These are phyloP conservation scores for Sus cebifrons DNA, from an alignment of 2,797 vertebrate species.

Conservation along the genomic window DNA sequence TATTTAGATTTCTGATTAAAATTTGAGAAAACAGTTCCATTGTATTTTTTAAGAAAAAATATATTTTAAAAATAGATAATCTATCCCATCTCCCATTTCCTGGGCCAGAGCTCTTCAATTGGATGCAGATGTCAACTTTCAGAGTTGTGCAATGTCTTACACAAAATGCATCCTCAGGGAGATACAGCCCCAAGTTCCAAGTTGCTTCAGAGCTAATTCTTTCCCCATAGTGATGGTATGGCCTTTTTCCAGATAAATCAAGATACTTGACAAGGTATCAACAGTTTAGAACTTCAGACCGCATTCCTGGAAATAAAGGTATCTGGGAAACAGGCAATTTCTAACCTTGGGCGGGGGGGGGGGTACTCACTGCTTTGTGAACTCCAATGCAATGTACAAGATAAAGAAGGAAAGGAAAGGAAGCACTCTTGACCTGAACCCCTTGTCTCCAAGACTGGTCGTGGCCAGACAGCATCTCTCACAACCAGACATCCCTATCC, in stretches of 20 bases:
- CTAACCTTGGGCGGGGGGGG: neutral
- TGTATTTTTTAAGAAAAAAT: neutral
- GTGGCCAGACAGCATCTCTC: neutral
- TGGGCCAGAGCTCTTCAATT: neutral
- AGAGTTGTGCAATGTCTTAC: neutral
- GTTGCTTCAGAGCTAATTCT: neutral
- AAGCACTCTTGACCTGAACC: fast-evolving
- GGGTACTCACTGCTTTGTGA: neutral
- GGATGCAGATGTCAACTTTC: neutral
- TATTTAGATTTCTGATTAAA: slow-evolving; percentile 32
- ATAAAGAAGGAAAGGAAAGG: neutral
- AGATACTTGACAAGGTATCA: neutral
- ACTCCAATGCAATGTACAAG: neutral
- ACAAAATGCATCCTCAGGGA: neutral
- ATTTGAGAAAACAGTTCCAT: slow-evolving; percentile 3
- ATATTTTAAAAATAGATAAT: slow-evolving; percentile 1
- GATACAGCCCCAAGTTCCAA: neutral
- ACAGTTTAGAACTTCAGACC: neutral
- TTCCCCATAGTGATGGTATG: neutral
- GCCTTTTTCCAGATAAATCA: slow-evolving; percentile 14
- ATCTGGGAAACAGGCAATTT: neutral
- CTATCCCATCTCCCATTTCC: neutral
- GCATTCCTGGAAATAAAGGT: slow-evolving; percentile 8
- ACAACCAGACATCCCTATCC: neutral
- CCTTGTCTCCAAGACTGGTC: neutral